Conservation (phyloP, 1,140 invertebrate genomes). For the Adelges cooleyi region DNA sequence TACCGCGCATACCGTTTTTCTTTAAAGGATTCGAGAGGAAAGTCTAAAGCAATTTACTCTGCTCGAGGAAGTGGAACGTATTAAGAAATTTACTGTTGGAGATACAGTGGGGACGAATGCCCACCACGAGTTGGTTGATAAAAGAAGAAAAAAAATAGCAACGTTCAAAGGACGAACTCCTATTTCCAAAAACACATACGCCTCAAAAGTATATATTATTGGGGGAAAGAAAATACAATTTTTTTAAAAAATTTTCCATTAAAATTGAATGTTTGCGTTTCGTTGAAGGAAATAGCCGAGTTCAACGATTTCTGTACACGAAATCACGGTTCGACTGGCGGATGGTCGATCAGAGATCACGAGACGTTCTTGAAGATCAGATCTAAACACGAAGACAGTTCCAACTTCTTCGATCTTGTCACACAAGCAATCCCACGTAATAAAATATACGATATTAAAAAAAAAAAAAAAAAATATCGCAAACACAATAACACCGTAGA, state of each 20-base stretch:
- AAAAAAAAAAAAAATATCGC: no score
- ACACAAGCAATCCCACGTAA: conserved; percentile 18
- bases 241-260: neutral
- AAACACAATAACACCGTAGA: no score
- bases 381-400: neutral
- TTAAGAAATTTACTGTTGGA: neutral
- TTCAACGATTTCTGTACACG: conserved; percentile 1
- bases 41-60: neutral
- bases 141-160: neutral
- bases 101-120: neutral
- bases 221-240: neutral
- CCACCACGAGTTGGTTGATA: neutral
- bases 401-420: neutral
- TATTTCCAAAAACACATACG: conserved; percentile 14
- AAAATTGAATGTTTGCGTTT: neutral
- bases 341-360: conserved; percentile 18
- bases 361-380: conserved; percentile 17
- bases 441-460: neutral
- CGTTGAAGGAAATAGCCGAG: conserved; percentile 16
- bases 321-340: conserved; percentile 6
- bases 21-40: conserved; percentile 10
- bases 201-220: neutral
- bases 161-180: neutral
- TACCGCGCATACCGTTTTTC: no score
- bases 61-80: neutral